Conservation (phyloP, 2,113 vertebrate species). For the Pelodiscus sinensis region DNA sequence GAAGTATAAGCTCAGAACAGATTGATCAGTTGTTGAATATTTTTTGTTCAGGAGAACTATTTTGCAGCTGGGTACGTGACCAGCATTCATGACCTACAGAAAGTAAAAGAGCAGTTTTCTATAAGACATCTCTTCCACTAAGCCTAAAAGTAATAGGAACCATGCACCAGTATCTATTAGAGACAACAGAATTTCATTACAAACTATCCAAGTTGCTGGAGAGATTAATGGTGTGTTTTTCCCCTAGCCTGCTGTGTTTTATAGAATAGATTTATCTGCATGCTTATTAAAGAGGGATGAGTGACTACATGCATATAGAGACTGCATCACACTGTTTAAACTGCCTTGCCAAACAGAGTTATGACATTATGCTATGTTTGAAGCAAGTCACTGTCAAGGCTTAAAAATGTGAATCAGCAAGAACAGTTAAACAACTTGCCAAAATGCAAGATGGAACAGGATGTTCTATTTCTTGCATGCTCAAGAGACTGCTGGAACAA, state of each 20-base stretch:
- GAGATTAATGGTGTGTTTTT: slow-evolving; percentile 75
- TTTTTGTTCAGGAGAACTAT: slow-evolving; percentile 8
- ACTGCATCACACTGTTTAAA: slow-evolving; percentile 15
- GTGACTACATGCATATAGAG: slow-evolving; percentile 34
- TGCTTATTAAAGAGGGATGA: slow-evolving; percentile 63
- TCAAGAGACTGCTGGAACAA: slow-evolving; percentile 13
- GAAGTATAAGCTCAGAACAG: not conserved
- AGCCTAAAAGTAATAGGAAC: slow-evolving; percentile 42
- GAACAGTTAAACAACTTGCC: slow-evolving; percentile 56
- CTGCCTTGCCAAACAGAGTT: slow-evolving; percentile 50
- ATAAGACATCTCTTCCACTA: slow-evolving; percentile 10
- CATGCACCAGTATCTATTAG: slow-evolving; percentile 26
- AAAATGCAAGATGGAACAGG: slow-evolving; percentile 36
- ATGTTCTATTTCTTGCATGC: slow-evolving; percentile 31
- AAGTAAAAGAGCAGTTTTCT: slow-evolving; percentile 37
- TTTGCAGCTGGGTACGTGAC: not conserved
- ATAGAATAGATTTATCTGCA: slow-evolving; percentile 53
- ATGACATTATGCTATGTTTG: slow-evolving; percentile 39
- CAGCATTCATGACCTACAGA: not conserved
- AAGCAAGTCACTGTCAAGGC: slow-evolving; percentile 63
- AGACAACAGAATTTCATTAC: slow-evolving; percentile 62
- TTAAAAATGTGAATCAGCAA: slow-evolving; percentile 63
- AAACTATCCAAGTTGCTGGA: slow-evolving; percentile 42
- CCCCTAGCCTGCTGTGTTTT: slow-evolving; percentile 30
- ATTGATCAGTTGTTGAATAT: not conserved